Conservation (phyloP, 2,888 invertebrate species). For the Deilephila porcellus region DNA sequence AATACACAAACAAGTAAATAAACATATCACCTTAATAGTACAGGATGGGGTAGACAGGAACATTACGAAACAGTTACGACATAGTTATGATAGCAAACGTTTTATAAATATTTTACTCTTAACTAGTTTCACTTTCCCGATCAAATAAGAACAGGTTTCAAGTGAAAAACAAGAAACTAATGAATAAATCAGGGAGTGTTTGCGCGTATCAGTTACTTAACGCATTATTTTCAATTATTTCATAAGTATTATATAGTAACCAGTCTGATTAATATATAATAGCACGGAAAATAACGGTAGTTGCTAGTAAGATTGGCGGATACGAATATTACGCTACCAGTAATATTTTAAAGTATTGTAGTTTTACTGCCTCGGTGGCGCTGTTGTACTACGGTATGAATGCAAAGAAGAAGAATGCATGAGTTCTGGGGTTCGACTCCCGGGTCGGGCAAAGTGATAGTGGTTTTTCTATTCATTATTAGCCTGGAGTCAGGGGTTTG, state of each 20-base stretch:
- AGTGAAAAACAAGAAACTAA: background rate
- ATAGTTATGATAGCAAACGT: conserved; percentile 5
- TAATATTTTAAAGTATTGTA: too few species aligned
- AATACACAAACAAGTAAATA: background rate
- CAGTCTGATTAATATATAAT: too few species aligned
- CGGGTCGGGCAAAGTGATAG: too few species aligned
- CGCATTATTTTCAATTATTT: background rate
- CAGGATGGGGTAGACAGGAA: background rate
- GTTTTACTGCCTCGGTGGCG: too few species aligned
- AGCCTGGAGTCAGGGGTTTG: too few species aligned
- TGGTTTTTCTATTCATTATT: too few species aligned
- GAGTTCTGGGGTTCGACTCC: too few species aligned
- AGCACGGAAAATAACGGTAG: too few species aligned
- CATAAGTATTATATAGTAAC: background rate
- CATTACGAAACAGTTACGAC: conserved; percentile 14
- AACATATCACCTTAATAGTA: conserved; percentile 7
- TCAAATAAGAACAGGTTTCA: conserved; percentile 14
- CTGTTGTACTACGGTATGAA: too few species aligned
- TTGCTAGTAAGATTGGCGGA: too few species aligned
- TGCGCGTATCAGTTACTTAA: background rate
- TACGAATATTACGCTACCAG: too few species aligned
- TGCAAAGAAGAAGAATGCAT: too few species aligned
- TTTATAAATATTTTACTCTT: conserved; percentile 14
- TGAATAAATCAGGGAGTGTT: background rate
- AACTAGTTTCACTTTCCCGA: conserved; percentile 3